These are phyloP conservation scores for Atta colombica DNA, from an alignment of 1,140 invertebrate genomes.

Conservation along the genomic window DNA sequence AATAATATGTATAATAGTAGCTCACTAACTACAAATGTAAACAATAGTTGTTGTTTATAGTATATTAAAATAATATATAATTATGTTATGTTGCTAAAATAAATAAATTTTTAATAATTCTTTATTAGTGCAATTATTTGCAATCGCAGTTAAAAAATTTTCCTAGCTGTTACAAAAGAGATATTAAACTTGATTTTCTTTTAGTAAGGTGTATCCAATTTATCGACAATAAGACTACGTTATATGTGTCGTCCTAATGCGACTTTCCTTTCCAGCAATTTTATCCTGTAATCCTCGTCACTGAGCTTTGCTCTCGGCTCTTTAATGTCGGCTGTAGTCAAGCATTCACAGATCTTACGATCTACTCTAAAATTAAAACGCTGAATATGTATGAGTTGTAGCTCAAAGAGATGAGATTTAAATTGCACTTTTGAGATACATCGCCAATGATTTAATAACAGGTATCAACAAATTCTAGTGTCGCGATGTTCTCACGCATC, in stretches of 20 bases:
- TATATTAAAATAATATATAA: conserved; percentile 13
- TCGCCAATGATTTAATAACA: conserved; percentile 58
- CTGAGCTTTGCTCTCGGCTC: conserved; percentile 15
- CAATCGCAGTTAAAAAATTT: background rate
- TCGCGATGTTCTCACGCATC: conserved; percentile 36
- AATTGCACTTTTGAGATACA: conserved; percentile 48
- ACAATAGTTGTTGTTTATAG: background rate
- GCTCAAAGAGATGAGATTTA: conserved; percentile 56
- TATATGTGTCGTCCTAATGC: background rate
- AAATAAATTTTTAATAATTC: background rate
- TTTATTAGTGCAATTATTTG: background rate
- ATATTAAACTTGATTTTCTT: conserved; percentile 13
- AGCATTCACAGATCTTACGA: conserved; percentile 53
- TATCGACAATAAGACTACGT: conserved; percentile 12
- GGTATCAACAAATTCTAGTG: conserved; percentile 41
- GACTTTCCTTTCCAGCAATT: conserved; percentile 22
- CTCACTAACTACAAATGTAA: background rate
- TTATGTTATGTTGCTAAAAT: background rate
- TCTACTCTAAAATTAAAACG: conserved; percentile 57
- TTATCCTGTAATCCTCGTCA: conserved; percentile 39
- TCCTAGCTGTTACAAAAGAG: background rate
- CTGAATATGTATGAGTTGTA: conserved; percentile 54
- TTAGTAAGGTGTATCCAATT: conserved; percentile 3
- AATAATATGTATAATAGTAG: background rate
- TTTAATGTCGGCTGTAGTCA: conserved; percentile 36